phyloP scores from a whole-genome alignment of 2,888 invertebrate species.

The Pilophorus perplexus region DNA sequence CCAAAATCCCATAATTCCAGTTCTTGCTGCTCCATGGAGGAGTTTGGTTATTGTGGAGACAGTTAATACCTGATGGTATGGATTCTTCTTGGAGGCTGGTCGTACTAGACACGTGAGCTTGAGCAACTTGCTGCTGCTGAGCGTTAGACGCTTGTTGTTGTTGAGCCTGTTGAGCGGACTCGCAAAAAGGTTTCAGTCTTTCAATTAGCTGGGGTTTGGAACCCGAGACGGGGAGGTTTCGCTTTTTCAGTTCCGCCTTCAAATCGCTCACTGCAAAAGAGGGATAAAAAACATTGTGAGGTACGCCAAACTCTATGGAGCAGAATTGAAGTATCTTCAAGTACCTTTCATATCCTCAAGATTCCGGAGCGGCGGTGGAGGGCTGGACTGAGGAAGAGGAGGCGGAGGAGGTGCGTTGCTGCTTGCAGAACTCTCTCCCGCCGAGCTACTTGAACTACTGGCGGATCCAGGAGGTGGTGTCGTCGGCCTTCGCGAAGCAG shows the following conservation, averaged over 20 bases:
- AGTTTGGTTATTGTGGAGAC: neutral
- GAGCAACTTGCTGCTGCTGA: neutral
- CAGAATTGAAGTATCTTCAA: neutral
- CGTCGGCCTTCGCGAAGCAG: slow-evolving; percentile 61
- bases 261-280: slow-evolving; percentile 72
- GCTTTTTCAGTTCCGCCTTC: slow-evolving; percentile 88
- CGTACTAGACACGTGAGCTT: slow-evolving; percentile 13
- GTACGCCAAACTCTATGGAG: neutral
- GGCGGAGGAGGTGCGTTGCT: slow-evolving; percentile 54
- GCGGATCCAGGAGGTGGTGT: slow-evolving; percentile 35
- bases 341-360: slow-evolving; percentile 86
- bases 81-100: slow-evolving; percentile 52
- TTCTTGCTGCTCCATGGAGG: neutral
- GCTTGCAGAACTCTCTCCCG: slow-evolving; percentile 28
- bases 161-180: slow-evolving; percentile 47
- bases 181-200: slow-evolving; percentile 61
- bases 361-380: slow-evolving; percentile 58
- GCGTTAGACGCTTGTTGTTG: slow-evolving; percentile 14
- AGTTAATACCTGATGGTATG: slow-evolving; percentile 41
- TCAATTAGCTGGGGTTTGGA: slow-evolving; percentile 94
- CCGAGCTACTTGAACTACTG: slow-evolving; percentile 36
- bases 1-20: neutral
- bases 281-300: neutral
- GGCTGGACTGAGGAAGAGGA: slow-evolving; percentile 52
- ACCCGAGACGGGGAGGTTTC: slow-evolving; percentile 92